A percentile compares a stretch with the other conserved stretches of the same genome.
Conservation (phyloP, 2,797 vertebrate species). For the Heliangelus exortis region DNA sequence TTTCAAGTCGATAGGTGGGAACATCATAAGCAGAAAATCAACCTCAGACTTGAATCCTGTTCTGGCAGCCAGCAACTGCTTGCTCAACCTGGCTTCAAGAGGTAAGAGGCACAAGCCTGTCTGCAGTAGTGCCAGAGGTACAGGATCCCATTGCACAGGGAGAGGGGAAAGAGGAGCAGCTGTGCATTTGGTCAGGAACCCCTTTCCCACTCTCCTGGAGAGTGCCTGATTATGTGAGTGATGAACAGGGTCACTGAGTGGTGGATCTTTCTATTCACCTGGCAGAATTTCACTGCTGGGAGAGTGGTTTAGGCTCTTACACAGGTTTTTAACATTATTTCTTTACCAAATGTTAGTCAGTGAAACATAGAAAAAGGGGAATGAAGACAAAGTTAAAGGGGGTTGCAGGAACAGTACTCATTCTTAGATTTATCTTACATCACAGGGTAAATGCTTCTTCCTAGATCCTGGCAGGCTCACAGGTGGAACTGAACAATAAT, state of each 20-base stretch:
- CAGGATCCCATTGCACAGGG: not conserved
- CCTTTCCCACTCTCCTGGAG: not conserved
- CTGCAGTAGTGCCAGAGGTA: not conserved
- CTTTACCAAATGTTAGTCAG: not conserved
- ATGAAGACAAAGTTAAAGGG: not conserved
- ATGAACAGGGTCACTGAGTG: not conserved
- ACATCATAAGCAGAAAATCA: slow-evolving; percentile 84
- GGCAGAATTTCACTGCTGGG: not conserved
- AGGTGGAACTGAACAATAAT: not conserved
- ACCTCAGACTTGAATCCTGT: slow-evolving; percentile 92
- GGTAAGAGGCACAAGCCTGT: slow-evolving; percentile 65
- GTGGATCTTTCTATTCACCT: not conserved
- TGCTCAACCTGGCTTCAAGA: slow-evolving; percentile 78
- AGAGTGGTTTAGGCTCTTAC: not conserved
- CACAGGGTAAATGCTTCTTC: not conserved
- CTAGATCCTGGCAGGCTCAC: not conserved
- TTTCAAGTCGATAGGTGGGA: slow-evolving; percentile 88
- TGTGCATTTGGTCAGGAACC: not conserved
- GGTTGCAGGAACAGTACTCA: not conserved
- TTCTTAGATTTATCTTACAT: not conserved
- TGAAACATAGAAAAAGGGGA: not conserved
- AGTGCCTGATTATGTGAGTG: not conserved
- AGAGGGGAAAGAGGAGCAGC: not conserved
- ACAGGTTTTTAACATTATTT: not conserved
- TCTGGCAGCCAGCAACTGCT: slow-evolving; percentile 84